These are phyloP conservation scores for Prionace glauca DNA, from an alignment of 2,797 vertebrate genomes.

Conservation along the genomic window DNA sequence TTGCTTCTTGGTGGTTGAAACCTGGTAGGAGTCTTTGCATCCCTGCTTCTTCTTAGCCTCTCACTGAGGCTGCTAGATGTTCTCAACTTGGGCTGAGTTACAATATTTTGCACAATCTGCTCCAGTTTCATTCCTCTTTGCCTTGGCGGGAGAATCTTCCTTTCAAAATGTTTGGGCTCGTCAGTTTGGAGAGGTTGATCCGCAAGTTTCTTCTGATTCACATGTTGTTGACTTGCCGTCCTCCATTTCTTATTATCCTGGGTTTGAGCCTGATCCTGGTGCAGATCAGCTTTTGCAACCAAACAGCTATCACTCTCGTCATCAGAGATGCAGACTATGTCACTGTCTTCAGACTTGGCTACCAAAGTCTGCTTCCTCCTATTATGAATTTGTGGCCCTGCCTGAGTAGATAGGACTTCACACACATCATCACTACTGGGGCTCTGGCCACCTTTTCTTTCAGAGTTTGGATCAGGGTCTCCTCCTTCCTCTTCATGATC, in stretches of 20 bases:
- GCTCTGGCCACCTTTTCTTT: neutral
- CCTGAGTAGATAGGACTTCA: neutral
- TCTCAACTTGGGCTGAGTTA: conserved; percentile 55
- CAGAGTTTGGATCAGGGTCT: neutral
- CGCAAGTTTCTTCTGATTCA: conserved; percentile 40
- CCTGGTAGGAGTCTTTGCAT: conserved; percentile 45
- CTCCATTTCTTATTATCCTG: neutral
- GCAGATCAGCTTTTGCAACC: neutral
- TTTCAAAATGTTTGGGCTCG: conserved; percentile 48
- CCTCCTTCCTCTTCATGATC: neutral
- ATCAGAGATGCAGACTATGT: conserved; percentile 24
- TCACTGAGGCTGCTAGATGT: conserved; percentile 48
- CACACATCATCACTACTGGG: neutral
- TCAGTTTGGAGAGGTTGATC: conserved; percentile 51
- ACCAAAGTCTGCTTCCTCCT: conserved; percentile 15
- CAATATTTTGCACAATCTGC: conserved; percentile 64
- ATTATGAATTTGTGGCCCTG: neutral
- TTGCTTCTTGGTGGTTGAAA: conserved; percentile 32
- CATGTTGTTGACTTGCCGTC: conserved; percentile 34
- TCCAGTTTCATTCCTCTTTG: conserved; percentile 58
- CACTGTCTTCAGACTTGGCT: neutral
- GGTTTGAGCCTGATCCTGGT: neutral
- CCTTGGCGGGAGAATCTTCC: conserved; percentile 57
- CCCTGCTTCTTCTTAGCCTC: conserved; percentile 41
- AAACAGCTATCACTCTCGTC: neutral